Percentiles rank a stretch among this genome's conserved stretches.
Evolutionary conservation across 2,113 vertebrate genomes (phyloP).

Genomic region (Glaucidium brasilianum): DNA sequence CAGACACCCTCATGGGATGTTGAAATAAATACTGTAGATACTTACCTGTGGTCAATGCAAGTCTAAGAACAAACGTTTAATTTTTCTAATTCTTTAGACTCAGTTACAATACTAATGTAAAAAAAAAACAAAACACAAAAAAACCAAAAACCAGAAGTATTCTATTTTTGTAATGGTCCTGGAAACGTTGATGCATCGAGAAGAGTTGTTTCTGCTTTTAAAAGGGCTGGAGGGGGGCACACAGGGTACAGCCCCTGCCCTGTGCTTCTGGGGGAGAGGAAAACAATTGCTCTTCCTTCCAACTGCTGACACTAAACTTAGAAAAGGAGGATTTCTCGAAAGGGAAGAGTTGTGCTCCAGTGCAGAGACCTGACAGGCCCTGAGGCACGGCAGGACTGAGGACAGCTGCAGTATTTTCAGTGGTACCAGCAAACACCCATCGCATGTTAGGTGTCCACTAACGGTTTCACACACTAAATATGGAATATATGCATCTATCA

Average conservation of each 20-base stretch:
- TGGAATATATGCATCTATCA: neutral
- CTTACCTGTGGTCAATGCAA: neutral
- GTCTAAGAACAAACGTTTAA: neutral
- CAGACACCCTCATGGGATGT: neutral
- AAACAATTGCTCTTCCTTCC: accelerated
- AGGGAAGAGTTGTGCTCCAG: neutral
- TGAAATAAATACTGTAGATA: slow-evolving; percentile 20
- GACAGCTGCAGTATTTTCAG: neutral
- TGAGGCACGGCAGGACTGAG: neutral
- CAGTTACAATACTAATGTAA: neutral
- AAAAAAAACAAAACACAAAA: neutral
- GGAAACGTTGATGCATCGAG: neutral
- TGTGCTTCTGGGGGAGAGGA: accelerated
- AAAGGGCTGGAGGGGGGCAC: neutral
- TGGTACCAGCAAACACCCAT: neutral
- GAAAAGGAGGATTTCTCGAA: neutral
- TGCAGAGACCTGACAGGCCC: neutral
- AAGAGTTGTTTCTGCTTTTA: accelerated
- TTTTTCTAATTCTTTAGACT: slow-evolving; percentile 25
- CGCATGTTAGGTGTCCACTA: neutral
- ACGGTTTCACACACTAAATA: accelerated
- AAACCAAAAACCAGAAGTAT: neutral
- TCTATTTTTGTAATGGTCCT: slow-evolving; percentile 61
- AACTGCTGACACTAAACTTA: neutral
- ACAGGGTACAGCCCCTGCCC: neutral